These are phyloP conservation scores for Drosophila subpulchrella DNA, from an alignment of 1,140 invertebrate genomes.

Conservation along the genomic window DNA sequence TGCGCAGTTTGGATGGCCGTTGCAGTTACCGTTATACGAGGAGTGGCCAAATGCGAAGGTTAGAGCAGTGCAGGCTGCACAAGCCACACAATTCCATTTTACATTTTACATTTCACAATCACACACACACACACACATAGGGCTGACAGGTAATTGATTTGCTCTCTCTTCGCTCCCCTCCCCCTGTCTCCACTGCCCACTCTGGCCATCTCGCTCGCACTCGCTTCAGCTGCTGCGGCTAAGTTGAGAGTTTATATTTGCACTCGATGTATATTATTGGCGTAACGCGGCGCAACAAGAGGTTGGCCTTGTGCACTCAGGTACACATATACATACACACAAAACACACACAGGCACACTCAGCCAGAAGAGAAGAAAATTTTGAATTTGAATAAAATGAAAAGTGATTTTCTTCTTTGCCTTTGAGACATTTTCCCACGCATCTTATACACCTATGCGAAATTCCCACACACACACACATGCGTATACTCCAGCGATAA, in stretches of 20 bases:
- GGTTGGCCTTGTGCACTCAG: slow-evolving; percentile 69
- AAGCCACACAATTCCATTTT: slow-evolving; percentile 35
- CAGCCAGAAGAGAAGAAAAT: slow-evolving; percentile 26
- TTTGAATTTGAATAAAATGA: slow-evolving; percentile 39
- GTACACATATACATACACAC: slow-evolving; percentile 49
- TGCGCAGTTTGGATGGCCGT: slow-evolving; percentile 32
- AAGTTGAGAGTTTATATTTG: slow-evolving; percentile 55
- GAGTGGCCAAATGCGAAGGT: slow-evolving; percentile 7
- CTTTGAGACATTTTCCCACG: slow-evolving; percentile 44
- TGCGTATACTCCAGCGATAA: slow-evolving; percentile 16
- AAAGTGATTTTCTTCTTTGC: slow-evolving; percentile 39
- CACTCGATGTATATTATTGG: slow-evolving; percentile 46
- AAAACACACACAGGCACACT: slow-evolving; percentile 6
- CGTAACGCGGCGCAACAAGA: slow-evolving; percentile 75
- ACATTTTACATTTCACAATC: slow-evolving; percentile 44
- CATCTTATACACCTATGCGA: slow-evolving; percentile 10
- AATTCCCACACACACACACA: slow-evolving; percentile 11
- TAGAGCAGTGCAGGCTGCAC: slow-evolving; percentile 19
- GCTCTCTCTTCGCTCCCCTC: slow-evolving; percentile 16
- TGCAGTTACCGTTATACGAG: slow-evolving; percentile 25
- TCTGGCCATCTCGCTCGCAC: slow-evolving; percentile 7
- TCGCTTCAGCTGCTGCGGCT: slow-evolving; percentile 23
- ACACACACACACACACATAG: slow-evolving; percentile 19
- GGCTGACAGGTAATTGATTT: slow-evolving; percentile 51
- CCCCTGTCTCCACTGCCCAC: not conserved